Conservation (phyloP, 2,888 invertebrate genomes). For the Brenthis daphne region DNA sequence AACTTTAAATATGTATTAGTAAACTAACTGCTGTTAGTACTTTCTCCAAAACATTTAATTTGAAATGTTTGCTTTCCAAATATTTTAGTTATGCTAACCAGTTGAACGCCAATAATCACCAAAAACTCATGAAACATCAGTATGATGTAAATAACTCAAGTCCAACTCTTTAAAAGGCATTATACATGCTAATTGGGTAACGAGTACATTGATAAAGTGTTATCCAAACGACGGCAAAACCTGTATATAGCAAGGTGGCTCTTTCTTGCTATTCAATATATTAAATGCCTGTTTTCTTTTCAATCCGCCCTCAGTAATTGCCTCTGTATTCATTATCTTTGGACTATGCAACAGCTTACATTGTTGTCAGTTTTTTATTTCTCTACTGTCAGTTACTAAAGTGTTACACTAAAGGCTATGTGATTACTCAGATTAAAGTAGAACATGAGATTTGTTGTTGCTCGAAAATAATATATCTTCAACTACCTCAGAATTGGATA, state of each 20-base stretch:
- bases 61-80: not conserved
- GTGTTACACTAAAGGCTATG: constrained; percentile 53
- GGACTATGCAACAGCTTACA: constrained; percentile 25
- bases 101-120: too few relatives aligned
- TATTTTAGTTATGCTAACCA: too few relatives aligned
- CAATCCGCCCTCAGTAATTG: constrained; percentile 38
- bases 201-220: constrained; percentile 53
- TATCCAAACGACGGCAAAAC: constrained; percentile 39
- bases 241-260: constrained; percentile 33
- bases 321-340: constrained; percentile 30
- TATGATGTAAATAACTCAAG: not conserved
- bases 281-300: constrained; percentile 43
- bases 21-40: too few relatives aligned
- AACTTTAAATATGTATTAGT: too few relatives aligned
- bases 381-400: constrained; percentile 45
- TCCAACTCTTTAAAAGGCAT: constrained; percentile 3
- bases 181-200: constrained; percentile 55
- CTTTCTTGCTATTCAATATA: constrained; percentile 46
- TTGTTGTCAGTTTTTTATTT: constrained; percentile 50
- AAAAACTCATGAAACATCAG: not conserved
- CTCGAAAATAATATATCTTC: constrained; percentile 68
- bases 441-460: constrained; percentile 40
- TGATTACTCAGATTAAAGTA: constrained; percentile 63
- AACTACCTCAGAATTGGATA: constrained; percentile 70
- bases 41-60: not conserved